Evolutionary conservation across 2,113 vertebrate species (phyloP).

Genomic region (Pedionomus torquatus): DNA sequence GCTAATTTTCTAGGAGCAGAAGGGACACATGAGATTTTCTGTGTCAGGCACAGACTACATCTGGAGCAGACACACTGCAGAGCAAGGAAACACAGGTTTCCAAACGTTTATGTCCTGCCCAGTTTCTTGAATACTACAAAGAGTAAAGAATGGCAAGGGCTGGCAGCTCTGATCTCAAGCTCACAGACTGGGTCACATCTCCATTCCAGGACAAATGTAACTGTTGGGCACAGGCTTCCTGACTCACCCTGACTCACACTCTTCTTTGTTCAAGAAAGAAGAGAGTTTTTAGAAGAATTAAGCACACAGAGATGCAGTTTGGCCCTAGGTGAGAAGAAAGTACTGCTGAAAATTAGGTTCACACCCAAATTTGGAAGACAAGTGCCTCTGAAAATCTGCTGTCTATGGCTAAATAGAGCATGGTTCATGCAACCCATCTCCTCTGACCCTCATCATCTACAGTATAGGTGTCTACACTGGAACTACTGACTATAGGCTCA

Average conservation of each 20-base stretch:
- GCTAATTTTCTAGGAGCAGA: neutral
- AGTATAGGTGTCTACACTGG: neutral
- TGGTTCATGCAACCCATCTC: neutral
- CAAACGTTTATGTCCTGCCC: neutral
- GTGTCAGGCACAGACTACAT: neutral
- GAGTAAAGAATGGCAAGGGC: neutral
- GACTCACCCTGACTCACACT: neutral
- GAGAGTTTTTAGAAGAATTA: neutral
- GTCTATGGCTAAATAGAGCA: neutral
- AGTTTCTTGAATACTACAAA: neutral
- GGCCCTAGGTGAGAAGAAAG: neutral
- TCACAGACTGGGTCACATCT: neutral
- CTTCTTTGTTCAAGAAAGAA: neutral
- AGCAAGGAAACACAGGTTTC: neutral
- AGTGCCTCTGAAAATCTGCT: slow-evolving; percentile 4
- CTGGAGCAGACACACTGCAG: neutral
- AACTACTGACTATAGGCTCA: neutral
- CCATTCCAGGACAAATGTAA: neutral
- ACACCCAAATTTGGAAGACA: neutral
- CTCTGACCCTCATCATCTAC: neutral
- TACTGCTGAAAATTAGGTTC: slow-evolving; percentile 19
- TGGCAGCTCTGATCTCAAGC: neutral
- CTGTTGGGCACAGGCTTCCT: neutral
- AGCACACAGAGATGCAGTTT: neutral
- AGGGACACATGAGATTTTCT: neutral